Evolutionary conservation across 64 coral and sea anemone species (phyloP).

Genomic region (Dendronephthya gigantea): DNA sequence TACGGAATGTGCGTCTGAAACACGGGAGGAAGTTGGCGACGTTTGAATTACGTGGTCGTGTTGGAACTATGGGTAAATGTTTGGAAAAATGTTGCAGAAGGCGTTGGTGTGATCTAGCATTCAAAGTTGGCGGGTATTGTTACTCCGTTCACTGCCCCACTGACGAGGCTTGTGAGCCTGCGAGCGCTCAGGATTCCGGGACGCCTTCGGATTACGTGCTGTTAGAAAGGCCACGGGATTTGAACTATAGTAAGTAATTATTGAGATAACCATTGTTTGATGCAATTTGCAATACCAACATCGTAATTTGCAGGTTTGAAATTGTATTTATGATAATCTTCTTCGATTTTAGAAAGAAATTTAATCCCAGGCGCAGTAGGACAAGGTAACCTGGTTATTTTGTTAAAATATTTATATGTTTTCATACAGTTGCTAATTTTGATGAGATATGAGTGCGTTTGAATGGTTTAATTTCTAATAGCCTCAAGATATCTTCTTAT

Average conservation of each 20-base stretch:
- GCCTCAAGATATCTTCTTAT: too few relatives aligned
- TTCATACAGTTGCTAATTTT: neutral
- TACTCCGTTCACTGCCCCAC: slow-evolving; percentile 65
- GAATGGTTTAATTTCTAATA: too few relatives aligned
- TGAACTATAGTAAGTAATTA: slow-evolving; percentile 48
- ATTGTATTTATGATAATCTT: neutral
- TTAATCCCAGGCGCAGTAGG: slow-evolving; percentile 30
- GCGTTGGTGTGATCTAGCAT: slow-evolving; percentile 61
- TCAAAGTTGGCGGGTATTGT: slow-evolving; percentile 63
- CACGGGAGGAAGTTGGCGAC: slow-evolving; percentile 16
- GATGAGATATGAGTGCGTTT: too few relatives aligned
- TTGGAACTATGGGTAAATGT: slow-evolving; percentile 31
- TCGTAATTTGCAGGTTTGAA: neutral
- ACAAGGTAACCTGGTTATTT: neutral
- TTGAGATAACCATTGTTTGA: too few relatives aligned
- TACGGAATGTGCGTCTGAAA: slow-evolving; percentile 28
- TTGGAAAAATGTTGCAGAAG: slow-evolving; percentile 35
- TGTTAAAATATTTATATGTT: neutral
- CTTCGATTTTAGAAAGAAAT: slow-evolving; percentile 32
- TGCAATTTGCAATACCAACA: neutral
- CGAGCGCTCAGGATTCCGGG: slow-evolving; percentile 16
- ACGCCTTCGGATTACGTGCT: slow-evolving; percentile 56
- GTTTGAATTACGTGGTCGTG: slow-evolving; percentile 34
- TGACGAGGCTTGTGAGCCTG: slow-evolving; percentile 41
- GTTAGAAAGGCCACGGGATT: slow-evolving; percentile 19